Conservation (phyloP, 2,113 vertebrate species). For the Eudyptes chrysolophus region DNA sequence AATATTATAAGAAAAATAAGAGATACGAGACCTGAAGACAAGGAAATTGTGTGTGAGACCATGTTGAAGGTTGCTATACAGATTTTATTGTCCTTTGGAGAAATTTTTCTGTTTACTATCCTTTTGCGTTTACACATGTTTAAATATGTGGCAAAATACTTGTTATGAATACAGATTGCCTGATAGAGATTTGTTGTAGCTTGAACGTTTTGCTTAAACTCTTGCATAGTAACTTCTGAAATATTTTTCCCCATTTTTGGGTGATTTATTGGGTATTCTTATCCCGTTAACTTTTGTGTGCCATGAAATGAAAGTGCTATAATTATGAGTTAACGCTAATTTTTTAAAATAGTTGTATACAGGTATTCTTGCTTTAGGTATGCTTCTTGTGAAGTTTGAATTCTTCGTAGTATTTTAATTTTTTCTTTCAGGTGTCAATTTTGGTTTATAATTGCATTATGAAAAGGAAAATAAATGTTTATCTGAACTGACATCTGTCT, state of each 20-base stretch:
- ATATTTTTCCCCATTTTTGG: background rate
- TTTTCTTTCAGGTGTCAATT: constrained; percentile 43
- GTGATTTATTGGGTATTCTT: background rate
- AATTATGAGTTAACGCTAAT: background rate
- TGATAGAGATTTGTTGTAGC: background rate
- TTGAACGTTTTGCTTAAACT: background rate
- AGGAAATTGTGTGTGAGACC: background rate
- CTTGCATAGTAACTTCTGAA: background rate
- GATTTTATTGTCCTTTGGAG: background rate
- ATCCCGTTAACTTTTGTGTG: background rate
- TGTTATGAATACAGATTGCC: background rate
- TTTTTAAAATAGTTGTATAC: background rate
- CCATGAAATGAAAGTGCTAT: background rate
- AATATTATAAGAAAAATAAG: background rate
- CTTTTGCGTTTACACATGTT: background rate
- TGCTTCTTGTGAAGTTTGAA: background rate
- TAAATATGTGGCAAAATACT: background rate
- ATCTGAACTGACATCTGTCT: constrained; percentile 48
- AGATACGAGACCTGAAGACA: background rate
- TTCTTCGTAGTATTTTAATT: constrained; percentile 3
- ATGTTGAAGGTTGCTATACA: background rate
- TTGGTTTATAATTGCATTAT: constrained; percentile 57
- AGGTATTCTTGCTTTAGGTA: background rate
- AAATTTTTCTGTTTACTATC: background rate
- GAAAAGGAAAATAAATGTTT: constrained; percentile 33